A percentile compares a stretch with the other conserved stretches of the same genome.
Evolutionary conservation across 2,888 invertebrate genomes (phyloP).

Genomic region (Alentia gelatinosa): DNA sequence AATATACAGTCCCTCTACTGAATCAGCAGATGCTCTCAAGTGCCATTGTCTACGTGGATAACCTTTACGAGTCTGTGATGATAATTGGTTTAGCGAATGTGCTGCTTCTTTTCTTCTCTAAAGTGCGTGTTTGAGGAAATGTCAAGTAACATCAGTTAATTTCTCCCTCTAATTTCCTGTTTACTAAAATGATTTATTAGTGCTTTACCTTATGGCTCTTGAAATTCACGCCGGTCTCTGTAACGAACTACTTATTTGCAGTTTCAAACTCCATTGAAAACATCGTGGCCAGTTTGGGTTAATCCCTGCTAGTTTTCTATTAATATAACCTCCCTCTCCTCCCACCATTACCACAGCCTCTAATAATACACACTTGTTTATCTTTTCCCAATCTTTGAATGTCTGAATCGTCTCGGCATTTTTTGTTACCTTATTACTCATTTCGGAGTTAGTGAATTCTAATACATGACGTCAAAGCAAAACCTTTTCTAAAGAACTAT

Average conservation of each 20-base stretch:
- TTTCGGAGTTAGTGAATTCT: not conserved
- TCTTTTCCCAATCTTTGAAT: not conserved
- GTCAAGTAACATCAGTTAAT: not conserved
- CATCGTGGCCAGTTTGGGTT: not conserved
- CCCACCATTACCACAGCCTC: not conserved
- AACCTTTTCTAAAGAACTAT: too few species aligned
- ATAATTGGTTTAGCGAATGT: not conserved
- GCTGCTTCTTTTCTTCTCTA: not conserved
- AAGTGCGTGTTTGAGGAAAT: constrained; percentile 7
- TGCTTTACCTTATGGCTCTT: not conserved
- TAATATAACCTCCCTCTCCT: not conserved
- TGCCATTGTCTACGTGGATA: not conserved
- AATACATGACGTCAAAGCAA: not conserved
- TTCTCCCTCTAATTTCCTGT: not conserved
- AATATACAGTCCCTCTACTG: not conserved
- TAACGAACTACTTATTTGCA: not conserved
- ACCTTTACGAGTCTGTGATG: not conserved
- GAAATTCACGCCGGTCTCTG: not conserved
- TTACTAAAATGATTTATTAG: not conserved
- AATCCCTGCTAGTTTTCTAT: not conserved
- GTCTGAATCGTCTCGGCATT: not conserved
- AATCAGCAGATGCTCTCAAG: not conserved
- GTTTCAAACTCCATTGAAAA: not conserved
- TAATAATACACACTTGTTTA: not conserved
- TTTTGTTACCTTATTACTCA: not conserved